phyloP scores from a whole-genome alignment of 2,888 invertebrate genomes.

The Leucophenga maculata region DNA sequence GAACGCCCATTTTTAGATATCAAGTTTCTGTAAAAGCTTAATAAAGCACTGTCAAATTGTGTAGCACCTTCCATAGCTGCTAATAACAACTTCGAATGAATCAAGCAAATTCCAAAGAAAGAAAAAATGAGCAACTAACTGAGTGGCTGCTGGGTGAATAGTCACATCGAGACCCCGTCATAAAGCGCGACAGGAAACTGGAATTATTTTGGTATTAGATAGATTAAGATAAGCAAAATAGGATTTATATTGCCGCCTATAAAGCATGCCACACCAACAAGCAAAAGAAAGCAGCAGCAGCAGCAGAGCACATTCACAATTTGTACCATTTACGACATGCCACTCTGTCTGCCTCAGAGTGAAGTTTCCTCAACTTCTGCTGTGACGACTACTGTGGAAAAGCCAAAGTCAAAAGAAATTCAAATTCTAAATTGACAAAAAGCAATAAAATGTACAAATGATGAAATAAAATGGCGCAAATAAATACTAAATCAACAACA shows the following conservation, averaged over 20 bases:
- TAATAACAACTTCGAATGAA: no score
- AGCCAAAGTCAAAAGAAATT: neutral
- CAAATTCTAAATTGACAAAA: conserved; percentile 26
- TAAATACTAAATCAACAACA: neutral
- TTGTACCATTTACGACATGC: conserved; percentile 49
- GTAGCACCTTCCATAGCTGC: no score
- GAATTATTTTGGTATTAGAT: conserved; percentile 49
- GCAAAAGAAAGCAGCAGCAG: conserved; percentile 24
- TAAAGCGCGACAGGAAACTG: conserved; percentile 37
- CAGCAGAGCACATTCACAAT: conserved; percentile 6
- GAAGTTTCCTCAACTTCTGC: conserved; percentile 30
- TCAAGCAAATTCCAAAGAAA: no score
- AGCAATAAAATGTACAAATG: conserved; percentile 14
- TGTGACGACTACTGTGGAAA: conserved; percentile 15
- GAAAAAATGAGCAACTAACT: neutral
- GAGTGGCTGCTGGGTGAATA: neutral
- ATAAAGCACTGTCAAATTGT: no score
- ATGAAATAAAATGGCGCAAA: conserved; percentile 8
- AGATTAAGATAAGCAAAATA: conserved; percentile 57
- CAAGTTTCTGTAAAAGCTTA: no score
- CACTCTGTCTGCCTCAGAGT: conserved; percentile 56
- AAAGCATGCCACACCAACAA: conserved; percentile 29
- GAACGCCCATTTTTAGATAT: no score
- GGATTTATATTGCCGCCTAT: conserved; percentile 48
- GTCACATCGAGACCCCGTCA: conserved; percentile 17